A percentile compares a stretch with the other conserved stretches of the same genome.
Conservation (phyloP, 2,888 invertebrate genomes). For the Lithosia quadra region DNA sequence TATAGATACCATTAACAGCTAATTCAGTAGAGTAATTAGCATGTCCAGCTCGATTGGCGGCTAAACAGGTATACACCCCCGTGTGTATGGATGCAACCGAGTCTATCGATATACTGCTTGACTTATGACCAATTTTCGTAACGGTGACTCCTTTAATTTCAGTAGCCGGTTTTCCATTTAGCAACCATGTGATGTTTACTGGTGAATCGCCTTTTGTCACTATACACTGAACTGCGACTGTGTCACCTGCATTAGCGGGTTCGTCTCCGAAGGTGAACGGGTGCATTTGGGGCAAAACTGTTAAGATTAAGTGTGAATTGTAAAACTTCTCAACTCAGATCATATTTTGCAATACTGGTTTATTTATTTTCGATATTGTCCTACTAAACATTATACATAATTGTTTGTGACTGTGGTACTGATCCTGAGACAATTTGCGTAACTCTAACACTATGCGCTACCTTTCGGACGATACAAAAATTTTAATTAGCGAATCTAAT, state of each 20-base stretch:
- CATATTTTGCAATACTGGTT: not conserved
- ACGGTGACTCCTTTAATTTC: conserved; percentile 86
- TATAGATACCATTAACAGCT: conserved; percentile 90
- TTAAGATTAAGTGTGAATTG: conserved; percentile 33
- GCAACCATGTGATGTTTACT: conserved; percentile 91
- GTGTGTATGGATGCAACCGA: conserved; percentile 91
- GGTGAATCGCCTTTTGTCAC: conserved; percentile 93
- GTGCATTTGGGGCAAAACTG: conserved; percentile 92
- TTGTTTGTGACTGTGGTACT: not conserved
- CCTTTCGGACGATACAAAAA: not conserved
- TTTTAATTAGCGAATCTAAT: not conserved
- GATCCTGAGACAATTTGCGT: not conserved
- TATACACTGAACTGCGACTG: conserved; percentile 91
- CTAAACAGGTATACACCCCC: conserved; percentile 92
- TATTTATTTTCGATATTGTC: not conserved
- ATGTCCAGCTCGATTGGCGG: conserved; percentile 89
- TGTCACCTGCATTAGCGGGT: conserved; percentile 92
- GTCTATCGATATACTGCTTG: conserved; percentile 91
- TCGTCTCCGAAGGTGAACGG: conserved; percentile 93
- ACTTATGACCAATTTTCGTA: conserved; percentile 87
- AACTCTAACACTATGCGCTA: too few relatives aligned
- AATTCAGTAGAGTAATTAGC: conserved; percentile 89
- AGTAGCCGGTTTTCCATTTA: conserved; percentile 88
- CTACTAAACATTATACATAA: not conserved
- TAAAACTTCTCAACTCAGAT: not conserved